phyloP scores from a whole-genome alignment of 2,797 vertebrate genomes.

The Rhinatrema bivittatum region DNA sequence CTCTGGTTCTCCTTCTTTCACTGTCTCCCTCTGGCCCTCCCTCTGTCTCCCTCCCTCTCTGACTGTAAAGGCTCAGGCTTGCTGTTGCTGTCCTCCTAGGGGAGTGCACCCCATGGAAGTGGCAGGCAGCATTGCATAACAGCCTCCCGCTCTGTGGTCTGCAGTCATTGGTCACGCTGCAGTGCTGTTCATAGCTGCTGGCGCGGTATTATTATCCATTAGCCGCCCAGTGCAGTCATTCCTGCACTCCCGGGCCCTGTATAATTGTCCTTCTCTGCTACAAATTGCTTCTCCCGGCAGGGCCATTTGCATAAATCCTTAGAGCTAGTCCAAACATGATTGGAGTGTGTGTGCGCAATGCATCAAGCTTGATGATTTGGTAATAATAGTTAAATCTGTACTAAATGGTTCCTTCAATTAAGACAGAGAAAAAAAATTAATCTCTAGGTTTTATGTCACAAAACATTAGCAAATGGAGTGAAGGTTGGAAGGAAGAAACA shows the following conservation, averaged over 20 bases:
- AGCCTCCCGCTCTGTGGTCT: conserved; percentile 42
- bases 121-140: conserved; percentile 29
- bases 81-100: neutral
- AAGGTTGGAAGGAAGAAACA: conserved; percentile 24
- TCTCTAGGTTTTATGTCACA: conserved; percentile 57
- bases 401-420: conserved; percentile 65
- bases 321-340: conserved; percentile 46
- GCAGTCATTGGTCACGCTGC: conserved; percentile 56
- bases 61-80: neutral
- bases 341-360: conserved; percentile 31
- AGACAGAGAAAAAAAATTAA: conserved; percentile 47
- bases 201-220: conserved; percentile 56
- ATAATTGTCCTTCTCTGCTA: conserved; percentile 64
- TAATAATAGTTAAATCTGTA: conserved; percentile 65
- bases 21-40: too few relatives aligned
- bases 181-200: conserved; percentile 41
- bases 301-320: conserved; percentile 65
- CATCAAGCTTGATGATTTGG: conserved; percentile 55
- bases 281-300: conserved; percentile 69
- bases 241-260: conserved; percentile 51
- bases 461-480: conserved; percentile 46
- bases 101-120: conserved; percentile 2
- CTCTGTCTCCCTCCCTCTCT: too few relatives aligned
- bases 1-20: too few relatives aligned
- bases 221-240: conserved; percentile 48